Base-by-base conservation (phyloP, 2,888 invertebrate genomes). In the Nebria brevicollis region DNA sequence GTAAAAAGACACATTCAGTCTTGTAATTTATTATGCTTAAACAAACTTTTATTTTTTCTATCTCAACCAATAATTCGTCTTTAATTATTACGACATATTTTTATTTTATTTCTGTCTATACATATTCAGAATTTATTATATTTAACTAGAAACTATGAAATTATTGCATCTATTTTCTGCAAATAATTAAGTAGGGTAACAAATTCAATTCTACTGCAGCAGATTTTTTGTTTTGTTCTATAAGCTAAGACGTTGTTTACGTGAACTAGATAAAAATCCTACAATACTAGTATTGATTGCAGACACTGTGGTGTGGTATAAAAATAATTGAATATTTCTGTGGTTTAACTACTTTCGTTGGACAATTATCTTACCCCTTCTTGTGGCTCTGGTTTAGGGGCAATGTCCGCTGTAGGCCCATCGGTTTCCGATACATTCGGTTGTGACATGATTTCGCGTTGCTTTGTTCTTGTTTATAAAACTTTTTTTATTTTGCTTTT, bases 351-450 rank as follows among this genome's bases (percentile, higher is more conserved):
- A 68, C 26, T 70, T 5, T 25, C 25, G 25, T 70, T 34, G 72
- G 34, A 26, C 26, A 41, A 75, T 41, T 75, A 64, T 79, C 79
- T 79, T 79, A 79, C 79, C 79, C 74, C 79, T 74, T 79, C 74
- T 66, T 79, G 74, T 68, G 68, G 43, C 25, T 26, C 79, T 75
- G 66, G 79, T 10, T 73, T 73, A 10, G 79, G 74, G 68, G 66
- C 75, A 74, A 79, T 66, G 75, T 79, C 79, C 74, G 79, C 66
- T 11, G 15, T 41, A 15, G 79, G 79, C 66, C 79, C 79, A 66
- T 79, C 74, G 26, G 54, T 74, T 79, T 79, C 79, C 42, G 74
- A 66, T 20, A 74, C 75, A 68, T 41, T 79, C 68, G 54, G 20
- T 66, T 79, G 74, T 74, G 79, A 79, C 79, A 79, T 79, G 66